These are phyloP conservation scores for Spilogale gracilis DNA, from an alignment of 2,113 vertebrate species.

Conservation along the genomic window DNA sequence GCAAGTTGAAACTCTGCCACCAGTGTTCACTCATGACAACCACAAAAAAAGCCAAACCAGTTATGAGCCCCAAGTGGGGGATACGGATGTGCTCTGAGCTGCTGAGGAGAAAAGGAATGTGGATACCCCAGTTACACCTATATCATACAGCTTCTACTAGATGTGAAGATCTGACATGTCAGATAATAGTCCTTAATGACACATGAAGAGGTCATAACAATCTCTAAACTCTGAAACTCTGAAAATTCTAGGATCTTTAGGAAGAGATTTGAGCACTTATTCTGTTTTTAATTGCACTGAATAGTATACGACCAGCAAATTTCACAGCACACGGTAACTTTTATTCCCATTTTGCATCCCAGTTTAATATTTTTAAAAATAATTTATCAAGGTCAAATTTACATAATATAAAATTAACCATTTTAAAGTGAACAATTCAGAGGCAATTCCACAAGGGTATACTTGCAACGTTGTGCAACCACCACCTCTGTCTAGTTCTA, in stretches of 20 bases:
- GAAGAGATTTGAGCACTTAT: constrained; percentile 19
- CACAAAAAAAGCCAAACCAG: background rate
- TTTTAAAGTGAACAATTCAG: constrained; percentile 50
- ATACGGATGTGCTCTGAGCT: background rate
- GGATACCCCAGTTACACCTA: background rate
- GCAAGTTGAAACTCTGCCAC: background rate
- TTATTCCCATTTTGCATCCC: constrained; percentile 25
- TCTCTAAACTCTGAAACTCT: constrained; percentile 7
- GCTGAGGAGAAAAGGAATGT: background rate
- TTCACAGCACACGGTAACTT: background rate
- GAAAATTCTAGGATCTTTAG: constrained; percentile 32
- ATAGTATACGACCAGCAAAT: background rate
- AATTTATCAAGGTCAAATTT: constrained; percentile 30
- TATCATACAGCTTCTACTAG: background rate
- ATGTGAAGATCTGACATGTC: constrained; percentile 33
- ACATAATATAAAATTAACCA: background rate
- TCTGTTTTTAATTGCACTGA: constrained; percentile 42
- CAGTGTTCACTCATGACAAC: background rate
- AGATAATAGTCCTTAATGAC: constrained; percentile 18
- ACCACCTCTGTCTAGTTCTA: background rate
- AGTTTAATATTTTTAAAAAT: background rate
- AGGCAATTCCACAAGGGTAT: background rate
- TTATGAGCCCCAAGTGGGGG: background rate
- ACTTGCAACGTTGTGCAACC: background rate
- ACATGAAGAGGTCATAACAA: constrained; percentile 15